Base-by-base conservation (phyloP, 2,888 invertebrate species). In the Pycnomerus fuliginosus region DNA sequence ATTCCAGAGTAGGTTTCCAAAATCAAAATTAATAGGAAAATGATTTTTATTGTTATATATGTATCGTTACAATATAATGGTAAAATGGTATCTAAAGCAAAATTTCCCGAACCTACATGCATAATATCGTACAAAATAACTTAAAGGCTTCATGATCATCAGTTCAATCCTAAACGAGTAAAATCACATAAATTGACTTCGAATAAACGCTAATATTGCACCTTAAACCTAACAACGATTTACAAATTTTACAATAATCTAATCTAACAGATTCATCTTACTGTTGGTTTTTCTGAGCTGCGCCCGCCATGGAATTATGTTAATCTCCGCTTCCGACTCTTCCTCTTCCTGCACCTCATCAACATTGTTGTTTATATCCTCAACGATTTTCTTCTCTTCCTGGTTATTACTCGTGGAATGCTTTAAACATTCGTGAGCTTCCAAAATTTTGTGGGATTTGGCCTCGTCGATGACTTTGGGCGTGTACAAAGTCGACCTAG, bases 271-370 rank as follows among this genome's bases (percentile, higher is more conserved):
- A 71, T 88, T 90, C 13, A 92, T 79, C 68, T 88, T 90, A 76
- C 91, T 91, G 72, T 91, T 91, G 10, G 92, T 92, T 73, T 92
- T 92, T 65, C 91, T 80, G 31, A 92, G 75, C 64, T 91, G 90
- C 16, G 91, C 90, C 61, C 91, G 79, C 92, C 92, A 92, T 1
- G 92, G 92, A 48, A 91, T 91, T 36, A 90, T 89, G 61, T 69
- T 72, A 17, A 82, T 77, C 43, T 75, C 78, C 49, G 82, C 83
- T 24, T 80, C 79, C 39, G 77, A 76, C 14, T 77, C 74, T 3
- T 76, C 74, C 31, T 72, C 8, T 11, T 37, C 37, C 16, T 51
- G 15, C 12, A 17, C 16, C 44, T 56, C 68, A 50, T 71, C 72
- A 56, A 71, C 74, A 50, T 71, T 75, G 57, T 65, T 65, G 36